A percentile compares a stretch with the other conserved stretches of the same genome.
Evolutionary conservation across 2,113 vertebrate species (phyloP).

Genomic region (Mobula birostris): DNA sequence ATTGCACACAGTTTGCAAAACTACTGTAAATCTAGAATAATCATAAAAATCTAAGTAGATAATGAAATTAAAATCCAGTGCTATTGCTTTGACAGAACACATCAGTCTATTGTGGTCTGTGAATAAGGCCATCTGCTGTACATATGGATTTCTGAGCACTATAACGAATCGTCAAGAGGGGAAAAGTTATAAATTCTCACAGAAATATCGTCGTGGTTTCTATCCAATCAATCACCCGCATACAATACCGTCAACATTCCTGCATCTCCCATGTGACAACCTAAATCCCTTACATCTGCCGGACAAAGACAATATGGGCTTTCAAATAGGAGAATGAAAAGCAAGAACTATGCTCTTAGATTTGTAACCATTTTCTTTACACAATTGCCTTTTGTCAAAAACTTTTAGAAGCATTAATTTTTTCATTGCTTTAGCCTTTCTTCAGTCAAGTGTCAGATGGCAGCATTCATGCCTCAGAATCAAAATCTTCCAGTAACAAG

Average conservation of each 20-base stretch:
- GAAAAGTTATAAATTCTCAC: neutral
- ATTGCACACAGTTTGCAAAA: neutral
- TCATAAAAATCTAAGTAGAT: slow-evolving; percentile 15
- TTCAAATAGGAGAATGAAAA: neutral
- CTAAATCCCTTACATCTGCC: slow-evolving; percentile 24
- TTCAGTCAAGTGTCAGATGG: too few relatives aligned
- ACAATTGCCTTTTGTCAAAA: slow-evolving; percentile 1
- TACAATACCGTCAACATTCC: slow-evolving; percentile 9
- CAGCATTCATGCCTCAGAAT: too few relatives aligned
- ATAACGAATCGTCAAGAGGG: neutral
- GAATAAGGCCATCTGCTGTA: neutral
- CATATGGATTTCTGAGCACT: neutral
- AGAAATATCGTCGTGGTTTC: neutral
- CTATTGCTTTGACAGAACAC: neutral
- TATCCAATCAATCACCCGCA: slow-evolving; percentile 14
- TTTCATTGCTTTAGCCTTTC: neutral
- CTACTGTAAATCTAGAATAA: neutral
- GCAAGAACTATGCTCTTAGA: neutral
- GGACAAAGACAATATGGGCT: neutral
- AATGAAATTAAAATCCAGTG: neutral
- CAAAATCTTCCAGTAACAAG: too few relatives aligned
- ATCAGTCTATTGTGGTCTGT: neutral
- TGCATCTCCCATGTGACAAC: neutral
- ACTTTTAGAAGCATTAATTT: neutral
- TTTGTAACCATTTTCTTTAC: neutral